Base-by-base conservation (phyloP, 1,140 invertebrate species). In the Sarcophaga bullata region DNA sequence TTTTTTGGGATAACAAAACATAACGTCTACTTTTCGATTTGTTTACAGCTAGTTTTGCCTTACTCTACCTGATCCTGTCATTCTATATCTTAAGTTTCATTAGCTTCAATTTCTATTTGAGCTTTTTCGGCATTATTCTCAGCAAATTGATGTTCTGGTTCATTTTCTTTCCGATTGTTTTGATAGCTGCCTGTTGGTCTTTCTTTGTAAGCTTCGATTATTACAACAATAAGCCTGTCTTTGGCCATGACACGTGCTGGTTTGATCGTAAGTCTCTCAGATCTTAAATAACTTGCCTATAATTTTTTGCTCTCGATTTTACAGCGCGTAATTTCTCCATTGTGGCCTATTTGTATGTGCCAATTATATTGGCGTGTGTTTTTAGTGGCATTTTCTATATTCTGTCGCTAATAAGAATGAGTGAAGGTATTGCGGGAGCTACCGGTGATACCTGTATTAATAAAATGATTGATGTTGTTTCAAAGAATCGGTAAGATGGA, bases 121-220 rank as follows among this genome's bases (percentile, higher is more conserved):
- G 86, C 80, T 89, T 89, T 50, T 85, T 89, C 47, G 88, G 87
- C 0, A 86, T 89, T 1, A 85, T 89, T 3, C 82, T 89, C 8
- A 89, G 88, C 4, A 87, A 89, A 46, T 82, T 86, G 8, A 89
- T 89, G 88, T 89, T 89, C 54, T 89, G 88, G 88, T 80, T 89
- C 46, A 89, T 88, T 62, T 84, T 89, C 8, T 85, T 83, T 11
- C 88, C 88, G 6, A 89, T 89, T 4, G 85, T 86, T 0, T 11
- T 86, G 4, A 75, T 89, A 5, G 86, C 86, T 19, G 84, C 87
- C 0, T 87, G 86, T 6, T 89, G 88, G 88, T 88, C 88, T 11
- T 82, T 85, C 13, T 88, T 85, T 8, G 87, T 86, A 10, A 85
- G 84, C 37, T 85, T 87, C 19, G 86, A 85, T 10, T 83, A 85